Evolutionary conservation across 1,140 invertebrate genomes (phyloP), one percentile per base, ranked within the genome.

Genomic region (Phthorimaea operculella): DNA sequence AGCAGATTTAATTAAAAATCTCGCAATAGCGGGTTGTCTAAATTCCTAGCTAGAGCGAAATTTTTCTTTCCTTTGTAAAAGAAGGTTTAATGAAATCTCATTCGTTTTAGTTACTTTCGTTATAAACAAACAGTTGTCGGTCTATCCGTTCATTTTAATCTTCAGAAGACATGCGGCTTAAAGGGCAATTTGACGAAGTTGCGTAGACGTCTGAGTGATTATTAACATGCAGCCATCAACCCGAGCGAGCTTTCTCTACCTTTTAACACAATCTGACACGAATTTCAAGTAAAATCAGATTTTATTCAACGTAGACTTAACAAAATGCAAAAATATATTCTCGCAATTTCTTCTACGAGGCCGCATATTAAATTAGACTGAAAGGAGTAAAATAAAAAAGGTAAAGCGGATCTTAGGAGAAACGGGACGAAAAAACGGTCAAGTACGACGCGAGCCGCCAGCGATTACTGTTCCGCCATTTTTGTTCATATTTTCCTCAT

Each of bases 1-100:
- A 81, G 75, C 61, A 63, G 66, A 69, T 79, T 81, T 76, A 81
- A 79, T 79, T 79, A 81, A 75, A 77, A 81, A 72, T 66, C 69
- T 80, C 70, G 68, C 70, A 70, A 74, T 71, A 73, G 70, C 71
- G 62, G 67, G 60, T 74, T 75, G 70, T 76, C 75, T 76, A 78
- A 78, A 78, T 78, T 75, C 75, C 72, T 67, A 76, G 72, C 60
- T 65, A 68, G 57, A 64, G 55, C 60, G 54, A 66, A 63, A 71
- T 73, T 79, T 73, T 72, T 68, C 49, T 64, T 66, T 73, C 57
- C 72, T 68, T 66, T 66, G 53, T 55, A 57, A 72, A 71, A 61
- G 60, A 70, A 72, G 60, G 55, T 74, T 73, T 72, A 76, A 77
- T 78, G 66, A 69, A 75, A 75, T 74, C 70, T 64, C 60, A 65